A percentile compares a stretch with the other conserved stretches of the same genome.
These are phyloP conservation scores for Molossus alvarezi DNA, from an alignment of 2,797 vertebrate species.

Conservation along the genomic window DNA sequence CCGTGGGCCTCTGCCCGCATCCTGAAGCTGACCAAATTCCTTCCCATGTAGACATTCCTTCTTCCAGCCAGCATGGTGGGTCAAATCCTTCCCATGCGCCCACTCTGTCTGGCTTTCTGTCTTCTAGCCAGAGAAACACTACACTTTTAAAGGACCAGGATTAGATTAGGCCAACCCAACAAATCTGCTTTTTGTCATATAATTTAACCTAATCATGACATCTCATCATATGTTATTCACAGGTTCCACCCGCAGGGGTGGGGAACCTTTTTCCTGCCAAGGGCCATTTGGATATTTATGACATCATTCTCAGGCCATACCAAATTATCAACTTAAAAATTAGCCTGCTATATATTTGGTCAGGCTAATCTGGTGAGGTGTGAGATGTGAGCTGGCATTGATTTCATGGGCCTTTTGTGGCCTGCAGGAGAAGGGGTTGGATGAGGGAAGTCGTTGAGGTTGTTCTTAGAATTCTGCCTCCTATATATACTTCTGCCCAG, in stretches of 20 bases:
- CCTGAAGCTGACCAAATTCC: fast-evolving
- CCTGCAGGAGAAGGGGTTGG: neutral
- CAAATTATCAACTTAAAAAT: no score
- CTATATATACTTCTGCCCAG: neutral
- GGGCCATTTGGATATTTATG: no score
- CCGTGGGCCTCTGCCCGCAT: fast-evolving
- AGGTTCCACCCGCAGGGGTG: no score
- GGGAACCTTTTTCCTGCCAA: no score
- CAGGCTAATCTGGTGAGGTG: no score
- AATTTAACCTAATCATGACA: neutral
- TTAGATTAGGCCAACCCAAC: neutral
- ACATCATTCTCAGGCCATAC: no score
- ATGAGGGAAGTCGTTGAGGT: neutral
- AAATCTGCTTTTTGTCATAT: neutral
- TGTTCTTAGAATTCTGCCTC: neutral
- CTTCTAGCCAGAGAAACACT: neutral
- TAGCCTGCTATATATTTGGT: no score
- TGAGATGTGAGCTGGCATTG: no score
- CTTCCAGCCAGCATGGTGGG: neutral
- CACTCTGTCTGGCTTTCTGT: neutral
- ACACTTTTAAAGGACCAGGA: neutral
- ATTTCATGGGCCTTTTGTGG: no score
- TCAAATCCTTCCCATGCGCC: neutral
- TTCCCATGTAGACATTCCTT: neutral
- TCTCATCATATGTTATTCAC: neutral